phyloP scores from a whole-genome alignment of 2,888 invertebrate species.

The Heliconius ismenius region DNA sequence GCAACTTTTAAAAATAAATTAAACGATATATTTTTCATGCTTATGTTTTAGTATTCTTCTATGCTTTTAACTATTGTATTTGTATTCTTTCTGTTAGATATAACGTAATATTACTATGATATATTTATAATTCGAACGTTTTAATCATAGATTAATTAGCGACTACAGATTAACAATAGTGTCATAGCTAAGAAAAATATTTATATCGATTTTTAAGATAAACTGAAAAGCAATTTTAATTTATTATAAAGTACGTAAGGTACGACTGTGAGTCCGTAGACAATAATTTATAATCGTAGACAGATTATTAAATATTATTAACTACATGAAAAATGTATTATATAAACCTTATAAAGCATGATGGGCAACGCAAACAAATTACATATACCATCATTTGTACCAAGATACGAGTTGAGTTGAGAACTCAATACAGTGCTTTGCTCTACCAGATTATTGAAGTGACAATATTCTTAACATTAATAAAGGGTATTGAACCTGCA shows the following conservation, averaged over 20 bases:
- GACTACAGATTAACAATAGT: not conserved
- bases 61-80: not conserved
- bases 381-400: not conserved
- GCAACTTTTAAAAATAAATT: not conserved
- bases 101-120: not conserved
- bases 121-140: conserved; percentile 9
- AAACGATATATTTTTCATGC: not conserved
- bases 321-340: too few species aligned
- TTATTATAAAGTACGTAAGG: too few species aligned
- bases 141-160: not conserved
- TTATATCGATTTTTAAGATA: not conserved
- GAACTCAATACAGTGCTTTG: not conserved
- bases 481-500: too few species aligned
- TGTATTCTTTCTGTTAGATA: not conserved
- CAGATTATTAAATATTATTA: too few species aligned
- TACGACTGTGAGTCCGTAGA: too few species aligned
- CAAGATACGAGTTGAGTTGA: not conserved
- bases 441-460: not conserved
- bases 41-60: not conserved
- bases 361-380: too few species aligned
- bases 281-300: too few species aligned
- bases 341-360: too few species aligned
- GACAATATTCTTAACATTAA: not conserved
- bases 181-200: not conserved
- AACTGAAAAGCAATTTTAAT: not conserved